Base-by-base conservation (phyloP, 2,888 invertebrate genomes). In the Agrilus mali region DNA sequence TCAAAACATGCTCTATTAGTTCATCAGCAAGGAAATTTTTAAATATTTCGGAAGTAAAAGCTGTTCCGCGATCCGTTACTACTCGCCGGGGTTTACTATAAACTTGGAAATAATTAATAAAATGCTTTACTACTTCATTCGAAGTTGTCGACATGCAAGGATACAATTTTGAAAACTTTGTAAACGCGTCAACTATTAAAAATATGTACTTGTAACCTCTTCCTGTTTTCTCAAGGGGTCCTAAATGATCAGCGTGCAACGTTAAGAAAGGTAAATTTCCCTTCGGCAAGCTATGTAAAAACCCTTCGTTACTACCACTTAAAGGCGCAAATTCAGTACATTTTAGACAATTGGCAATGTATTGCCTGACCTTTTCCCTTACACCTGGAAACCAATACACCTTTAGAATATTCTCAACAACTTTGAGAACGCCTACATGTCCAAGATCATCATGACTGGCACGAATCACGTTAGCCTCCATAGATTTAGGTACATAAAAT, bases 51-150 rank as follows among this genome's bases (percentile, higher is more conserved):
- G 55, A 54, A 2, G 55, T 59, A 38, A 59, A 59, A 27, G 49
- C 44, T 1, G 54, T 47, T 7, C 60, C 58, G 27, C 58, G 43
- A 48, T 60, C 59, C n/a, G n/a, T n/a, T n/a, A n/a, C n/a, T n/a
- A n/a, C n/a, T n/a, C n/a, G n/a, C n/a, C n/a, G n/a, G n/a, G n/a
- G n/a, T n/a, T n/a, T n/a, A n/a, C n/a, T n/a, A n/a, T n/a, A n/a
- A n/a, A n/a, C n/a, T 7, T 47, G 13, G 16, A 37, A 42, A 42
- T 37, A 42, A 37, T 32, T 3, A n/a, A 4, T 42, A 13, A 37
- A 37, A 32, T 38, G 17, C 4, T 17, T 17, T 17, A 17, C 17
- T 4, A 17, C 17, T 17, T 17, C 4, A 4, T 17, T 17, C 17
- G 17, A 4, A 17, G 17, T 17, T 17, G 17, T 17, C n/a, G n/a